phyloP scores from a whole-genome alignment of 1,140 invertebrate genomes.

The Drosophila kurseongensis region DNA sequence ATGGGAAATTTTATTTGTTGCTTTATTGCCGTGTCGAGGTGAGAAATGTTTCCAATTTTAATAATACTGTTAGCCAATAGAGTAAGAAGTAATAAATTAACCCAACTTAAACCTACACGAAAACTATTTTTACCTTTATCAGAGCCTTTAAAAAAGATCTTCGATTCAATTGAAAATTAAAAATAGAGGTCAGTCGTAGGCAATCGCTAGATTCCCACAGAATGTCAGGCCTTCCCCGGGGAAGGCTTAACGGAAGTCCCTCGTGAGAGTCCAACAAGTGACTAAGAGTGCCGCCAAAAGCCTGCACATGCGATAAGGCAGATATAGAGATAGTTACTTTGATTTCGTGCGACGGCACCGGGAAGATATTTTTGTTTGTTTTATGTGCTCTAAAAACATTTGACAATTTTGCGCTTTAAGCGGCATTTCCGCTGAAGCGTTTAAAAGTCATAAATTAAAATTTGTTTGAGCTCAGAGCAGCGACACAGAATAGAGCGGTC shows the following conservation, averaged over 20 bases:
- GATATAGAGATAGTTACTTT: slow-evolving; percentile 54
- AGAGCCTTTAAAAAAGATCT: neutral
- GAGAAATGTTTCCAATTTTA: too few relatives aligned
- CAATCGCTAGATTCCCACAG: neutral
- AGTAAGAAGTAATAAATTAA: neutral
- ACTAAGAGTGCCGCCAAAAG: slow-evolving; percentile 33
- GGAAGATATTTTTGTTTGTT: slow-evolving; percentile 20
- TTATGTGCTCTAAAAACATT: slow-evolving; percentile 42
- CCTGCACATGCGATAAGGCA: slow-evolving; percentile 34
- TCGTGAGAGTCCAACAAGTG: slow-evolving; percentile 18
- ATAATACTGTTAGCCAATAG: too few relatives aligned
- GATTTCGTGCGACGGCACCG: slow-evolving; percentile 59
- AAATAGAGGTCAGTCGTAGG: slow-evolving; percentile 20
- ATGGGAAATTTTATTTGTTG: too few relatives aligned
- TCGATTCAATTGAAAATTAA: slow-evolving; percentile 2
- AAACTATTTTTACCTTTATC: slow-evolving; percentile 2
- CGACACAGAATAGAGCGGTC: slow-evolving; percentile 72
- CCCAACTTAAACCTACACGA: neutral
- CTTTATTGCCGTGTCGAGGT: too few relatives aligned
- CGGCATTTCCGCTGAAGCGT: slow-evolving; percentile 74
- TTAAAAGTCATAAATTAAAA: slow-evolving; percentile 79
- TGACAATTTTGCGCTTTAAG: slow-evolving; percentile 75
- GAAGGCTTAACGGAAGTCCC: slow-evolving; percentile 40
- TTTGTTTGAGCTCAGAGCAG: slow-evolving; percentile 65
- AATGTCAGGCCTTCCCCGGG: slow-evolving; percentile 10